Evolutionary conservation across 2,797 vertebrate genomes (phyloP).

Genomic region (Chelmon rostratus): DNA sequence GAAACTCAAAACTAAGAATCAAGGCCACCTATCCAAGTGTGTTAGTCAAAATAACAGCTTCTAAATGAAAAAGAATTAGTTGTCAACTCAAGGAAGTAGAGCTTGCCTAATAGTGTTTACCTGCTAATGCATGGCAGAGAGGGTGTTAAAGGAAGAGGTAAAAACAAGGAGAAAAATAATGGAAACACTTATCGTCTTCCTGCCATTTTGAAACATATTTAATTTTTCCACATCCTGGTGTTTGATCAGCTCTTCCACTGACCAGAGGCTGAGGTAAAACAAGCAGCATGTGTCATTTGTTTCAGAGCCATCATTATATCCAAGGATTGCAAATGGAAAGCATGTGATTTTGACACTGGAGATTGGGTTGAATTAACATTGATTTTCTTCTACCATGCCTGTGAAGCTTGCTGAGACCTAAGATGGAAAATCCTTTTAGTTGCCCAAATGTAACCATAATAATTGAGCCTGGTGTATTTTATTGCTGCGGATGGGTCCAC

Average conservation of each 20-base stretch:
- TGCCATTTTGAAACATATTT: not conserved
- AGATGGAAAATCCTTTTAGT: not conserved
- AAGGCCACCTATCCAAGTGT: constrained; percentile 4
- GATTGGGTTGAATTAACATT: not conserved
- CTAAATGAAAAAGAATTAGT: constrained; percentile 17
- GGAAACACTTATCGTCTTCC: not conserved
- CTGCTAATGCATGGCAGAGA: not conserved
- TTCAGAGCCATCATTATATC: not conserved
- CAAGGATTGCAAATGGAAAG: not conserved
- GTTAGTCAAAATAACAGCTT: constrained; percentile 14
- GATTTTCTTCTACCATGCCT: not conserved
- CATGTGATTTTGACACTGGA: not conserved
- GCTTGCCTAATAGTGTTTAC: not conserved
- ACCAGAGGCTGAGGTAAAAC: not conserved
- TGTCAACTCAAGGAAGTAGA: constrained; percentile 16
- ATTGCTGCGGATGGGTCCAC: too few species aligned
- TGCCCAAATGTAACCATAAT: not conserved
- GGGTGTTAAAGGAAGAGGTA: not conserved
- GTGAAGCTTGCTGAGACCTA: not conserved
- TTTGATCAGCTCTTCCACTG: not conserved
- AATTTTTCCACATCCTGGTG: not conserved
- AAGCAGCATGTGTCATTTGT: not conserved
- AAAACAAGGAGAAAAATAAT: not conserved
- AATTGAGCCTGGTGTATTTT: too few species aligned
- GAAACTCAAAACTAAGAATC: constrained; percentile 10